phyloP scores from a whole-genome alignment of 2,797 vertebrate genomes.

The Odontamblyopus lacepedii region DNA sequence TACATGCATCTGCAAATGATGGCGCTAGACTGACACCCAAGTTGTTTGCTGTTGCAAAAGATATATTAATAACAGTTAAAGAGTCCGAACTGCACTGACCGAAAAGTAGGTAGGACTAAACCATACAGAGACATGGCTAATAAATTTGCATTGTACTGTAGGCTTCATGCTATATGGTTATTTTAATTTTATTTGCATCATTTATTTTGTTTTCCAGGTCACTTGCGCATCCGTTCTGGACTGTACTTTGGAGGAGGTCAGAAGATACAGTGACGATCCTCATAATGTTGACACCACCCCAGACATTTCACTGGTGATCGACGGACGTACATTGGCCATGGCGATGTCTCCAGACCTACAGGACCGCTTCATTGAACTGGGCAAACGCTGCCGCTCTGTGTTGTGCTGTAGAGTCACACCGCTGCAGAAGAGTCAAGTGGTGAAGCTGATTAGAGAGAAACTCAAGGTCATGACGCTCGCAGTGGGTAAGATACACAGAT shows the following conservation, averaged over 20 bases:
- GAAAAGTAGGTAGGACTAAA: neutral
- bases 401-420: conserved; percentile 91
- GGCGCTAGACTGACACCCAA: conserved; percentile 36
- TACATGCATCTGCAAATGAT: conserved; percentile 43
- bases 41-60: conserved; percentile 43
- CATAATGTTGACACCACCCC: conserved; percentile 47
- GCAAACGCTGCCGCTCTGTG: conserved; percentile 79
- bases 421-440: conserved; percentile 88
- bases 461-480: conserved; percentile 88
- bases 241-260: conserved; percentile 86
- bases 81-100: neutral
- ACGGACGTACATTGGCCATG: conserved; percentile 82
- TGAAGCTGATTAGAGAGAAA: conserved; percentile 82
- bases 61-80: conserved; percentile 42
- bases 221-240: conserved; percentile 84
- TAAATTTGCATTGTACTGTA: no score
- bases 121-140: no score
- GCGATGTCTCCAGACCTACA: conserved; percentile 83
- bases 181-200: neutral
- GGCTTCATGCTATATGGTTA: no score
- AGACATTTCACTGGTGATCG: conserved; percentile 84
- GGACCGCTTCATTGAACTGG: conserved; percentile 82
- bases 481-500: conserved; percentile 78
- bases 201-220: conserved; percentile 69
- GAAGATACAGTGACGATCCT: conserved; percentile 57